Evolutionary conservation across 2,888 invertebrate species (phyloP).

Genomic region (Drosophila antonietae): DNA sequence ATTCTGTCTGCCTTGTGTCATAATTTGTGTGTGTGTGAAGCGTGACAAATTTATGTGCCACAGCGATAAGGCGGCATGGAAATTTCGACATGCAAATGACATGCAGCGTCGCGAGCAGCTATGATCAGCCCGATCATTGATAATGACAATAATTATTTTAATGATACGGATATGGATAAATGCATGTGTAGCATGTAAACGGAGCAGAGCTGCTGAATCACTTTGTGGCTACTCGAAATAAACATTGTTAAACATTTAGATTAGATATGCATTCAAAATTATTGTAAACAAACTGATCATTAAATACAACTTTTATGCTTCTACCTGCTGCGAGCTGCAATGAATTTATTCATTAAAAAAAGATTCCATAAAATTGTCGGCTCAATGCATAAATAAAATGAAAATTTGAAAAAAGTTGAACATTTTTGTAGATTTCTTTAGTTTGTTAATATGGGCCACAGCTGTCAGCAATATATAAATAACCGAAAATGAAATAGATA

Average conservation of each 20-base stretch:
- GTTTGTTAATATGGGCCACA: too few species aligned
- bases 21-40: slow-evolving; percentile 46
- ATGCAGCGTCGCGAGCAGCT: slow-evolving; percentile 6
- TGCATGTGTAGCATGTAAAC: background rate
- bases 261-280: background rate
- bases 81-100: slow-evolving; percentile 49
- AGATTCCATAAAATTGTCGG: background rate
- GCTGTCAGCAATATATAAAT: too few species aligned
- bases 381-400: background rate
- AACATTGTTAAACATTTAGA: background rate
- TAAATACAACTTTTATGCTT: background rate
- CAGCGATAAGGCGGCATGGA: slow-evolving; percentile 53
- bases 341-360: background rate
- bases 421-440: too few species aligned
- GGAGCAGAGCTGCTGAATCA: slow-evolving; percentile 10
- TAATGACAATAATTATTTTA: slow-evolving; percentile 11
- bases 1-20: slow-evolving; percentile 44
- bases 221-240: slow-evolving; percentile 10
- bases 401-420: background rate
- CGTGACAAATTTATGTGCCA: slow-evolving; percentile 58
- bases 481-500: too few species aligned
- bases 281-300: background rate
- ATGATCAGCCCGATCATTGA: slow-evolving; percentile 15
- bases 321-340: background rate
- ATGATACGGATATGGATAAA: slow-evolving; percentile 11